Evolutionary conservation across 2,113 vertebrate genomes (phyloP).

Genomic region (Paralichthys olivaceus): DNA sequence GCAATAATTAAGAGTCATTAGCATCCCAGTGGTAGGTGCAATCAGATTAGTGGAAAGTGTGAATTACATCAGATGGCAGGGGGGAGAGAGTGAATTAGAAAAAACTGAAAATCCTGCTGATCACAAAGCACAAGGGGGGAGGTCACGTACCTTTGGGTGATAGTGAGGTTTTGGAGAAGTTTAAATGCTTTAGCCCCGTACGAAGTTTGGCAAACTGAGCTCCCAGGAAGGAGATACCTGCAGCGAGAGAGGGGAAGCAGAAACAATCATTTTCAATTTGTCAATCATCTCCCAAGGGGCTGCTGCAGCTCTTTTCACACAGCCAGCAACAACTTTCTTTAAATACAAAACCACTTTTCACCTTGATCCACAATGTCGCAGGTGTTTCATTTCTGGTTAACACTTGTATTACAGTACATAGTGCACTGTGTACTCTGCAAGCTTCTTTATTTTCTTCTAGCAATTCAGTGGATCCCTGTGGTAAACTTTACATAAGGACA

Average conservation of each 20-base stretch:
- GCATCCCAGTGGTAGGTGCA: neutral
- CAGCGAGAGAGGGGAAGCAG: neutral
- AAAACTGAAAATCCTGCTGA: neutral
- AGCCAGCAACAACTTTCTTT: neutral
- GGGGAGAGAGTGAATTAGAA: neutral
- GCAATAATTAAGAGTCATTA: constrained; percentile 40
- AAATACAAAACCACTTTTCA: neutral
- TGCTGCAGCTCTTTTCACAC: neutral
- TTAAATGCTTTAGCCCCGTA: constrained; percentile 93
- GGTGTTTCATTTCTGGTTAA: neutral
- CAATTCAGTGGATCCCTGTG: neutral
- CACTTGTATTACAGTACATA: no score
- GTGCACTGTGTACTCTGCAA: no score
- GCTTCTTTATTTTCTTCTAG: neutral
- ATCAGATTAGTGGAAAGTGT: constrained; percentile 35
- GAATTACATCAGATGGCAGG: constrained; percentile 1
- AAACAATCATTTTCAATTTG: neutral
- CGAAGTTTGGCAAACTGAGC: constrained; percentile 95
- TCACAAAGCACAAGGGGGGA: neutral
- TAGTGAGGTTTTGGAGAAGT: constrained; percentile 95
- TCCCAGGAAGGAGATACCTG: constrained; percentile 92
- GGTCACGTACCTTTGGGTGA: constrained; percentile 92
- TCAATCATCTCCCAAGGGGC: neutral
- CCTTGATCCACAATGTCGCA: neutral
- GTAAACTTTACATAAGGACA: constrained; percentile 16